phyloP scores from a whole-genome alignment of 1,140 invertebrate genomes.

The Ruditapes philippinarum region DNA sequence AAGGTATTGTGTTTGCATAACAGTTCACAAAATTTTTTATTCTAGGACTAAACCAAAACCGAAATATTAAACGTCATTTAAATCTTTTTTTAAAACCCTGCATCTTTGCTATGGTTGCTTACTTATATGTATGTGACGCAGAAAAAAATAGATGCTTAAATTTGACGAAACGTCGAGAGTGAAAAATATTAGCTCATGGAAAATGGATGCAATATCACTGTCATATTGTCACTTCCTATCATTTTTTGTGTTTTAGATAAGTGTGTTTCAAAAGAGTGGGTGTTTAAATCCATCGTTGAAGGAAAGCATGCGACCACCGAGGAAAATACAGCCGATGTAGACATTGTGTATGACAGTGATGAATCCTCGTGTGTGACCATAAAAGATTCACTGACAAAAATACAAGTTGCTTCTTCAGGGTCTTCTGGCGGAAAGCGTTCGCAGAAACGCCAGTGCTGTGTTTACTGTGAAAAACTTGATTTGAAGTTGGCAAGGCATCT shows the following conservation, averaged over 20 bases:
- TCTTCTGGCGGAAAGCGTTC: background rate
- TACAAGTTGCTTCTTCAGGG: background rate
- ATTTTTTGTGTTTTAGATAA: conserved; percentile 21
- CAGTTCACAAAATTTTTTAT: no score
- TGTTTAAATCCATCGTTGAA: conserved; percentile 11
- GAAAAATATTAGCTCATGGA: no score
- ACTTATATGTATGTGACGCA: no score
- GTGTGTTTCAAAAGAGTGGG: conserved; percentile 11
- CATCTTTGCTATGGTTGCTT: no score
- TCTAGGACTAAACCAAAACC: no score
- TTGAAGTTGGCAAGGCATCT: conserved; percentile 21
- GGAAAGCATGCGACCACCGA: background rate
- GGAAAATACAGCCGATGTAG: background rate
- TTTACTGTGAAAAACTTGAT: conserved; percentile 5
- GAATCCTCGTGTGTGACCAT: background rate
- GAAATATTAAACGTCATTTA: no score
- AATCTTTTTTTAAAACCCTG: no score
- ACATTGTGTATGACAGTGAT: conserved; percentile 1
- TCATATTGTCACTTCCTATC: no score
- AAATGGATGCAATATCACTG: no score
- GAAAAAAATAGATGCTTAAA: no score
- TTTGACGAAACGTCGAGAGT: no score
- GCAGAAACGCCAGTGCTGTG: conserved; percentile 13
- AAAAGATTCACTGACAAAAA: background rate
- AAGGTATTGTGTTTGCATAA: no score